These are phyloP conservation scores for Platichthys stellatus DNA, from an alignment of 2,113 vertebrate genomes.

Conservation along the genomic window DNA sequence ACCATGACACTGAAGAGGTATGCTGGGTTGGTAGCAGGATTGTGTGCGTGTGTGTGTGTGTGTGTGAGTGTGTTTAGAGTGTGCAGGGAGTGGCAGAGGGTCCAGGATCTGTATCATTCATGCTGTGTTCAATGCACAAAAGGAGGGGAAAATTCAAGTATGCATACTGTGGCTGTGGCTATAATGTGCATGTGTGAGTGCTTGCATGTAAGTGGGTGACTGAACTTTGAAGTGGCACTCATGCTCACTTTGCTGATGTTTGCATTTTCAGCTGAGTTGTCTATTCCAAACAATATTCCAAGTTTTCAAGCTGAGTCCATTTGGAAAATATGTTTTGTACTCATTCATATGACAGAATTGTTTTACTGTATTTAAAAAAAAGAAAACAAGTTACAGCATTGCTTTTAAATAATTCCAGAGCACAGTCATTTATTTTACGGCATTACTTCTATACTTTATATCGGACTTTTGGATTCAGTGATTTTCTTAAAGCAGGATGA, in stretches of 20 bases:
- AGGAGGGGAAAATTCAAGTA: slow-evolving; percentile 33
- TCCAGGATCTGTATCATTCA: slow-evolving; percentile 49
- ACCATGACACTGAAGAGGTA: slow-evolving; percentile 69
- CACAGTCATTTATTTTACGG: background rate
- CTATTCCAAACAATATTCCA: background rate
- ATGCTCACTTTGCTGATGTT: slow-evolving; percentile 6
- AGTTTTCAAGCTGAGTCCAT: background rate
- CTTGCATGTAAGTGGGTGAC: background rate
- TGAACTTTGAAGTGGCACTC: slow-evolving; percentile 22
- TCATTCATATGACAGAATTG: background rate
- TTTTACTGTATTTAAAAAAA: too few relatives aligned
- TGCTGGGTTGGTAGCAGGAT: slow-evolving; percentile 44
- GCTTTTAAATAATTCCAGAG: background rate
- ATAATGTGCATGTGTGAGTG: background rate
- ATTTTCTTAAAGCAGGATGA: too few relatives aligned
- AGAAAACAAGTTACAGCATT: too few relatives aligned
- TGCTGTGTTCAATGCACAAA: slow-evolving; percentile 26
- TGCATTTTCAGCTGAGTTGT: background rate
- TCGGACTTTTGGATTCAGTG: too few relatives aligned
- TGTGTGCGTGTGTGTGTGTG: slow-evolving; percentile 19
- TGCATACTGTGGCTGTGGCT: background rate
- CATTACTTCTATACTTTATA: background rate
- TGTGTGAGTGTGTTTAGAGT: slow-evolving; percentile 11
- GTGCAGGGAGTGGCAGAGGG: slow-evolving; percentile 36
- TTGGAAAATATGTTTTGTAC: background rate